Base-by-base conservation (phyloP, 2,113 vertebrate genomes). In the Gadus macrocephalus region DNA sequence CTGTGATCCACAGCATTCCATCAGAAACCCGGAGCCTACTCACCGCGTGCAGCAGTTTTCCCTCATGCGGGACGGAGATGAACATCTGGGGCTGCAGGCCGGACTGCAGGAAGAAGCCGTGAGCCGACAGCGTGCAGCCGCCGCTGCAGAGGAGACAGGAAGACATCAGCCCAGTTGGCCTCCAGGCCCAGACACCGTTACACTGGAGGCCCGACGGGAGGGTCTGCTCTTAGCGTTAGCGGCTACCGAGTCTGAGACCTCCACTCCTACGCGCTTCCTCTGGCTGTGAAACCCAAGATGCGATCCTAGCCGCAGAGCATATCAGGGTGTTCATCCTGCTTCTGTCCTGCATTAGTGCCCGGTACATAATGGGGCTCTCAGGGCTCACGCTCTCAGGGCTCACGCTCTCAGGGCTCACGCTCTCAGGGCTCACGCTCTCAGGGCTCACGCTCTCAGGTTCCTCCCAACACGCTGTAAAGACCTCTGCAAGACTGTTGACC, bases 71-170 rank as follows among this genome's bases (percentile, higher is more conserved):
- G 35, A 94, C 92, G 71, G 87, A 92, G 89, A 99, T 94, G 73
- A 96, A 90, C 95, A 99, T 97, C 89, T 91, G 93, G 70, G 96
- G 94, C 69, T 93, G 92, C 74, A 92, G 94, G 72, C 94, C 94
- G 2, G 95, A 96, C 82, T 96, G 94, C 75, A 99, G 87, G 87
- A 95, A 95, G 86, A 89, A 93, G 70, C 96, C 96, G 67, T 95
- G 89, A 80, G 91, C 96, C 19, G 93, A 94, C 80, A 99, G 93
- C 35, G 97, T 98, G 89, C 96, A 97, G 85, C 97, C 97, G 78
- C 96, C 96, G 68, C 96, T 97, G 84, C n/a, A 14, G 61, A 55
- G 49, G 74, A 89, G 75, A 74, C 70, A 79, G 17, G 62, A 81
- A 67, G 62, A 75, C 77, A 67, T 69, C 75, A 27, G 15, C 4